Evolutionary conservation across 1,140 invertebrate species (phyloP).

Genomic region (Dendroctonus valens): DNA sequence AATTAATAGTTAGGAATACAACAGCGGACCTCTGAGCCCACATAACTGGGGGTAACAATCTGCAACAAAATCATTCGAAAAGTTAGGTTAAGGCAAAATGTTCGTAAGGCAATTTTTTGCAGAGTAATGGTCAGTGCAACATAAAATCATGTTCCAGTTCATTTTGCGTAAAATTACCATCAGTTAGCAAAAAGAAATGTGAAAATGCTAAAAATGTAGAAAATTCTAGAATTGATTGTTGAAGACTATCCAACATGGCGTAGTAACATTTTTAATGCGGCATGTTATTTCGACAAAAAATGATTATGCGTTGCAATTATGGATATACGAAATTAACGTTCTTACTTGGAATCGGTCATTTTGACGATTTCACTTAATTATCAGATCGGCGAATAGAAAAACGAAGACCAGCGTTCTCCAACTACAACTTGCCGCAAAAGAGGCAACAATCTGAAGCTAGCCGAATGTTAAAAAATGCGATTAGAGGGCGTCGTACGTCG

Average conservation of each 20-base stretch:
- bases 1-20: conserved; percentile 82
- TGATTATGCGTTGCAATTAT: background rate
- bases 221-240: conserved; percentile 39
- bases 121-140: background rate
- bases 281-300: background rate
- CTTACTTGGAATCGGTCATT: conserved; percentile 32
- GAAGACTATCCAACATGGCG: conserved; percentile 28
- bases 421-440: no score
- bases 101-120: background rate
- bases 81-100: conserved; percentile 38
- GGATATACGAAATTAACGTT: conserved; percentile 4
- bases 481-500: no score
- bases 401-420: no score
- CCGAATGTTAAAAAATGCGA: no score
- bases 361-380: background rate
- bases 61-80: conserved; percentile 37
- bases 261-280: background rate
- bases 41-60: conserved; percentile 71
- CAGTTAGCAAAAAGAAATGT: conserved; percentile 2
- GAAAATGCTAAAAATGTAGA: conserved; percentile 1
- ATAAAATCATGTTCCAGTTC: background rate
- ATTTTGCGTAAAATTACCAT: background rate
- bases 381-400: no score
- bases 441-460: no score
- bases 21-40: conserved; percentile 87